Base-by-base conservation (phyloP, 2,797 vertebrate genomes). In the Trachops cirrhosus region DNA sequence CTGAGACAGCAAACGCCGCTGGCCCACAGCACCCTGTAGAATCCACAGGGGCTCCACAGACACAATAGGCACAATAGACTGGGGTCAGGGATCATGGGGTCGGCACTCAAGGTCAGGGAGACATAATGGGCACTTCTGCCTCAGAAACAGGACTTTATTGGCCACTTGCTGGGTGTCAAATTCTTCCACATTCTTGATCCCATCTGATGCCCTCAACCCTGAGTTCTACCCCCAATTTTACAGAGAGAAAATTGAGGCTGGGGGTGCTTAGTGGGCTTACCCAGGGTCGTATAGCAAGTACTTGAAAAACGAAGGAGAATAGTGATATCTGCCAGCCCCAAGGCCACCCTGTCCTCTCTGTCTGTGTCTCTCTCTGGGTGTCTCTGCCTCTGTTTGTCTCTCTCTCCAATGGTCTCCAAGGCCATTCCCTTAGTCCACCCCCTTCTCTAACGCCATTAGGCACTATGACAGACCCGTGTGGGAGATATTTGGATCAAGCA, bases 401-500 rank as follows among this genome's bases (percentile, higher is more conserved):
- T 67, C 46, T 46, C 62, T 39, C 62, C 62, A n/a, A 10, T 50
- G 29, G 54, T 48, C 59, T 84, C 59, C 11, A 34, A 48, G 59
- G 16, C 59, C 80, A 67, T 34, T 34, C 21, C 44, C 59, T 10
- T 34, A 84, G 21, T 48, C 32, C 29, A 64, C 32, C 32, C 32
- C 18, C 41, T 67, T 26, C 44, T 26, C 82, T 37, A 37, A 79
- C 71, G 90, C 50, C 11, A 21, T 62, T 84, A 75, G 85, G 62
- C 71, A 34, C 54, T 74, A 18, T 5, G 54, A 46, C 64, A 75
- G 89, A 44, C 86, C 80, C 29, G 48, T 86, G 87, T 70, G 91
- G 92, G 71, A 97, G 82, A 71, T 24, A 62, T 41, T 74, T 90
- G 91, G 93, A 95, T 46, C 70, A 52, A 86, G 89, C 4, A 29